These are phyloP conservation scores for Ophioninae sp. DNA, from an alignment of 2,888 invertebrate species.

Conservation along the genomic window DNA sequence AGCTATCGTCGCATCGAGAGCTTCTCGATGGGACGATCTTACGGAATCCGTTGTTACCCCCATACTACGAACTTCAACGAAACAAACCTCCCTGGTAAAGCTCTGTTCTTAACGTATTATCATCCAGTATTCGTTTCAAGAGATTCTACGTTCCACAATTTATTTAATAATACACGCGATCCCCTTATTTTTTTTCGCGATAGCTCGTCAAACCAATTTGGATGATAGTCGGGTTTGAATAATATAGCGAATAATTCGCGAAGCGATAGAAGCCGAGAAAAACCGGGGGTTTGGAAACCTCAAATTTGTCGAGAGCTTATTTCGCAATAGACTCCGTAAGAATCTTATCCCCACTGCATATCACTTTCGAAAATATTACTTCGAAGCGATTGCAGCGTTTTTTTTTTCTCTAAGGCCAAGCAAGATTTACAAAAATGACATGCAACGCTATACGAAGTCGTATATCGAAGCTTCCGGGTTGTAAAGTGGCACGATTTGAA, in stretches of 20 bases:
- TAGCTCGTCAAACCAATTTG: not conserved
- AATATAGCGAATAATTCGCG: constrained; percentile 1
- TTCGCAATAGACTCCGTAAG: not conserved
- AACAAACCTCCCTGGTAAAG: not conserved
- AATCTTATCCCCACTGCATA: not conserved
- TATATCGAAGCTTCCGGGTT: not conserved
- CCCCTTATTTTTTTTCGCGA: not conserved
- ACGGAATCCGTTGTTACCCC: not conserved
- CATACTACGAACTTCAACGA: constrained; percentile 15
- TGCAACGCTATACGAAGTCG: not conserved
- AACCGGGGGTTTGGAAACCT: not conserved
- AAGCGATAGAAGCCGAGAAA: not conserved
- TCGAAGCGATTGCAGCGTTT: not conserved
- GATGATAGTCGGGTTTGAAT: not conserved
- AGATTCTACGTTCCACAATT: constrained; percentile 14
- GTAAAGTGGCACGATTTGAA: not conserved
- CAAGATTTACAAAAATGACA: constrained; percentile 1
- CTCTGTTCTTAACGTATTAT: not conserved
- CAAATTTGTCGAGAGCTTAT: not conserved
- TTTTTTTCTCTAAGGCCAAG: not conserved
- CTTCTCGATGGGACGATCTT: constrained; percentile 37
- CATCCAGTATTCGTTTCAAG: not conserved
- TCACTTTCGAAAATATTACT: not conserved
- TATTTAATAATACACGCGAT: constrained; percentile 19
- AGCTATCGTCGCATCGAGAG: constrained; percentile 51